Conservation (phyloP, 2,113 vertebrate genomes). For the Pipra filicauda region DNA sequence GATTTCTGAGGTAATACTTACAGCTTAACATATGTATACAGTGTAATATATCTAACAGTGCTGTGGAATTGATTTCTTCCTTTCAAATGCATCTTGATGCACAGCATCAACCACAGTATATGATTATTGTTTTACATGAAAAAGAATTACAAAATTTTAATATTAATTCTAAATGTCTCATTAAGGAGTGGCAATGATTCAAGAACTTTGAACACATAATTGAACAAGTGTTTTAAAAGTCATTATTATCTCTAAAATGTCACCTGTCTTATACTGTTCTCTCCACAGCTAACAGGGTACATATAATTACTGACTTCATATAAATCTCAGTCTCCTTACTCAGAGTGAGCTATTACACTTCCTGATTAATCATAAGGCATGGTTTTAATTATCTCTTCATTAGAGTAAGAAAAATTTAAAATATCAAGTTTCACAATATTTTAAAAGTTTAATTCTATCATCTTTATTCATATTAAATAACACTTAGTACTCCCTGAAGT, state of each 20-base stretch:
- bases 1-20: background rate
- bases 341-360: constrained; percentile 1
- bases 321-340: background rate
- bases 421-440: constrained; percentile 12
- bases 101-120: background rate
- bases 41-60: background rate
- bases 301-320: background rate
- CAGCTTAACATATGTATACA: background rate
- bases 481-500: background rate
- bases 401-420: constrained; percentile 24
- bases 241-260: constrained; percentile 8
- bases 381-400: constrained; percentile 5
- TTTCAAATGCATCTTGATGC: background rate
- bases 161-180: background rate
- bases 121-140: background rate
- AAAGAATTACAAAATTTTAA: background rate
- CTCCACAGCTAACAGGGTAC: background rate
- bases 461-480: background rate
- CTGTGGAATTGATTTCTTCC: background rate
- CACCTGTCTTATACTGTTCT: background rate
- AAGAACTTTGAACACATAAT: background rate
- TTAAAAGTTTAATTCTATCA: constrained; percentile 8
- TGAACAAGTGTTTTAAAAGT: constrained; percentile 11
- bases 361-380: background rate
- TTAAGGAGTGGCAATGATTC: background rate